These are phyloP conservation scores for Achroia grisella DNA, from an alignment of 1,140 invertebrate species.

Conservation along the genomic window DNA sequence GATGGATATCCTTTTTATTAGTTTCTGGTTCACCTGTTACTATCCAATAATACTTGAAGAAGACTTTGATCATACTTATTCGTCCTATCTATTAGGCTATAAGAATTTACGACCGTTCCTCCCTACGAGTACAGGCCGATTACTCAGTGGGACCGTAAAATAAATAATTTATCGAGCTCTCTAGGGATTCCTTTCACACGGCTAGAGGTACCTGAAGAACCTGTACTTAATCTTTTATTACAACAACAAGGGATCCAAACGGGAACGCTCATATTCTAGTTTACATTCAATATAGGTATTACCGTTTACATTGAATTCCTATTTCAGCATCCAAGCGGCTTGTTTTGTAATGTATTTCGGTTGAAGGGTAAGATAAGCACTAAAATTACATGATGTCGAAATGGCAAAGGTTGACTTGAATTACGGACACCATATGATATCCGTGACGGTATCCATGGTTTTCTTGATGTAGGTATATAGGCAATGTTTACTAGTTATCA, in stretches of 20 bases:
- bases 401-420: no score
- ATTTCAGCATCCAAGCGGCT: no score
- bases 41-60: conserved; percentile 4
- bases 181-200: conserved; percentile 35
- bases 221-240: conserved; percentile 33
- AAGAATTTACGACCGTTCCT: conserved; percentile 42
- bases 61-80: conserved; percentile 9
- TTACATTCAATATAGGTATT: no score
- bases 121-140: conserved; percentile 29
- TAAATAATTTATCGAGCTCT: conserved; percentile 47
- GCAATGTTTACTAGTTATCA: no score
- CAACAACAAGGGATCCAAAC: conserved; percentile 6
- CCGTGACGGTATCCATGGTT: no score
- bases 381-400: no score
- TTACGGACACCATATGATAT: no score
- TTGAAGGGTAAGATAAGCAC: no score
- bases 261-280: no score
- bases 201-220: conserved; percentile 9
- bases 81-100: conserved; percentile 10
- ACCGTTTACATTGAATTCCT: no score
- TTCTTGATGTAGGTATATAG: no score
- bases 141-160: conserved; percentile 49
- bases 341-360: no score
- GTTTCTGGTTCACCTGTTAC: conserved; percentile 4
- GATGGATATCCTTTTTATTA: conserved; percentile 7